These are phyloP conservation scores for Trematomus bernacchii DNA, from an alignment of 2,797 vertebrate genomes.

Conservation along the genomic window DNA sequence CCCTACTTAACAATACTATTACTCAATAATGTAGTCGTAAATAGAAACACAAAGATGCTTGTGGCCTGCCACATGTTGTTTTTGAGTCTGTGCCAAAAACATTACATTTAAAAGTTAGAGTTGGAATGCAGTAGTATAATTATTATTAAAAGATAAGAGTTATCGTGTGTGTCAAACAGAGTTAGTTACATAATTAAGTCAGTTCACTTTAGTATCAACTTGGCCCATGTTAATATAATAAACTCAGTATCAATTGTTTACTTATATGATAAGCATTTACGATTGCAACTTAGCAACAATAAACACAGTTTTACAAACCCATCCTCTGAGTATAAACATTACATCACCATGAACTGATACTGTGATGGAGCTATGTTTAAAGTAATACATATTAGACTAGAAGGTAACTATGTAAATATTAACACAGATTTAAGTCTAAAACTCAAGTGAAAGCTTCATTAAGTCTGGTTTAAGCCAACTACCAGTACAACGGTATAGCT, in stretches of 20 bases:
- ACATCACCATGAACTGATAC: conserved; percentile 5
- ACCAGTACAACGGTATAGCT: not conserved
- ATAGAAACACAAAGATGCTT: not conserved
- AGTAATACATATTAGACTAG: not conserved
- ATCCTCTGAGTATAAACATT: not conserved
- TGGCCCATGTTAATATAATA: conserved; percentile 3
- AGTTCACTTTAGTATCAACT: not conserved
- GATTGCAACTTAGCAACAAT: conserved; percentile 16
- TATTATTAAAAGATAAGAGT: conserved; percentile 14
- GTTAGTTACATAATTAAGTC: not conserved
- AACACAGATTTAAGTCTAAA: not conserved
- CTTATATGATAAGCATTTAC: not conserved
- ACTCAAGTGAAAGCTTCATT: not conserved
- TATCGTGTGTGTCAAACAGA: not conserved
- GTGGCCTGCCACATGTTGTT: not conserved
- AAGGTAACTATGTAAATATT: conserved; percentile 1
- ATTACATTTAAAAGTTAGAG: conserved; percentile 11
- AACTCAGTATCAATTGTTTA: conserved; percentile 8
- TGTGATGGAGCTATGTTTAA: not conserved
- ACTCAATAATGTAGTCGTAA: not conserved
- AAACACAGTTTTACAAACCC: conserved; percentile 1
- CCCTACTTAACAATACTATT: not conserved
- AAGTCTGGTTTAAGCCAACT: not conserved
- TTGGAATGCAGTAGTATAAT: conserved; percentile 18
- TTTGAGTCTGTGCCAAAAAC: not conserved